Evolutionary conservation across 2,113 vertebrate genomes (phyloP), one percentile per base, ranked within the genome.

Genomic region (Tringa solitaria): DNA sequence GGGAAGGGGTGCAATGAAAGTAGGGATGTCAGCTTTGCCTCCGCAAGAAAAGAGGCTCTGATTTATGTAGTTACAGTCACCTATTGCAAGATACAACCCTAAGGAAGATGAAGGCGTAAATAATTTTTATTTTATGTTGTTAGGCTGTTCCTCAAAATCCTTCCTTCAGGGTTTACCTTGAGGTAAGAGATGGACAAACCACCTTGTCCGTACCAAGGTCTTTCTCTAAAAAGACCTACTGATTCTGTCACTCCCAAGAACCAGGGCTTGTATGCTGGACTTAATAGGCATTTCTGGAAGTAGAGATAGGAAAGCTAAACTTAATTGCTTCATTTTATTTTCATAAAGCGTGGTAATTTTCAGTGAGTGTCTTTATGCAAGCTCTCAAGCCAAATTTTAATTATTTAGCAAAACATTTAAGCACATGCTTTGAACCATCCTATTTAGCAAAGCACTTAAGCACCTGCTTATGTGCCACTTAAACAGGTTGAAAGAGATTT

Each of bases 391-490:
- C 92, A 87, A 78, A 84, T 95, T 95, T 96, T 92, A 96, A 91
- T 95, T 95, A 91, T 96, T 96, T 93, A 95, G 77, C 32, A 69
- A 93, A 93, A 86, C 57, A 84, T 87, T 96, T 93, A 87, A 93
- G 77, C n/a, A 73, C 43, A 26, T 73, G 57, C 76, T 94, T 96
- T 90, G 54, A 95, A 78, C 73, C 35, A 21, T 74, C 72, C 33
- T 57, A 30, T 95, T 96, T 87, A 94, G 88, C 60, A 95, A 65
- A 93, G 67, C 84, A 83, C 80, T 95, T 92, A 79, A 85, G 78
- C 54, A 63, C 50, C 74, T 91, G 81, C 84, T 95, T 94, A 63
- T 63, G 41, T 54, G 50, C 63, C 87, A 85, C 87, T 96, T 95
- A 65, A 89, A 68, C 15, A 82, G 51, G 67, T 50, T 46, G 46